Conservation (phyloP, 64 coral and sea anemone species). For the Montipora efflorescens region DNA sequence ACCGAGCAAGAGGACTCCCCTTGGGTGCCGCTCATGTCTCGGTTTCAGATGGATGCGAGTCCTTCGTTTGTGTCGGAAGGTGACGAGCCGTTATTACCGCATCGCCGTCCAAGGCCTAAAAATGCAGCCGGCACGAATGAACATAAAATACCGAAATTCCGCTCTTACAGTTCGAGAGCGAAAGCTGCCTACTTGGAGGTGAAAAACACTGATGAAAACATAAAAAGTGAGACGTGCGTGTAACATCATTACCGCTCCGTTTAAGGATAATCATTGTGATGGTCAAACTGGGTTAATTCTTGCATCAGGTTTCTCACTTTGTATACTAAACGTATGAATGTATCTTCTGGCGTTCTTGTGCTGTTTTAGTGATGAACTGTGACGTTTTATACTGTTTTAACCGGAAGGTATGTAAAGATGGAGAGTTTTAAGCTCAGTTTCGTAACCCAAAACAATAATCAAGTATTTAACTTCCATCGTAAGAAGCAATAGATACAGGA, state of each 20-base stretch:
- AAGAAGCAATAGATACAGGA: too few species aligned
- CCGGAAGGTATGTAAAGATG: background rate
- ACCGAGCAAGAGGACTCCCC: slow-evolving; percentile 55
- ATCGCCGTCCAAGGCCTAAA: slow-evolving; percentile 32
- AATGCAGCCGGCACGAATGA: background rate
- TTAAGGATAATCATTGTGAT: background rate
- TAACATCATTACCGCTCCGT: background rate
- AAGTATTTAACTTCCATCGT: background rate
- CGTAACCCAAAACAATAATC: background rate
- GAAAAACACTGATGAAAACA: slow-evolving; percentile 45
- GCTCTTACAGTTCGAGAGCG: slow-evolving; percentile 27
- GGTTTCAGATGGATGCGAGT: slow-evolving; percentile 66
- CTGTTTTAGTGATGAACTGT: background rate
- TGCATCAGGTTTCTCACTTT: too few species aligned
- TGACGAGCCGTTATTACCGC: slow-evolving; percentile 23
- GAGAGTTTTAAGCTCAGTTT: background rate
- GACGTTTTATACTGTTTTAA: background rate
- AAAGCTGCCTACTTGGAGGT: slow-evolving; percentile 62
- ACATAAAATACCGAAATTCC: slow-evolving; percentile 47
- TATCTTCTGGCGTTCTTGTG: background rate
- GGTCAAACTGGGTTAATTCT: background rate
- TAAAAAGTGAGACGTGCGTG: slow-evolving; percentile 68
- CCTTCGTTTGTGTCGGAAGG: slow-evolving; percentile 38
- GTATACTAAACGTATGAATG: background rate
- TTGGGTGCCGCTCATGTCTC: slow-evolving; percentile 71